A percentile compares a stretch with the other conserved stretches of the same genome.
phyloP scores from a whole-genome alignment of 1,140 invertebrate genomes.

The Diabrotica undecimpunctata region DNA sequence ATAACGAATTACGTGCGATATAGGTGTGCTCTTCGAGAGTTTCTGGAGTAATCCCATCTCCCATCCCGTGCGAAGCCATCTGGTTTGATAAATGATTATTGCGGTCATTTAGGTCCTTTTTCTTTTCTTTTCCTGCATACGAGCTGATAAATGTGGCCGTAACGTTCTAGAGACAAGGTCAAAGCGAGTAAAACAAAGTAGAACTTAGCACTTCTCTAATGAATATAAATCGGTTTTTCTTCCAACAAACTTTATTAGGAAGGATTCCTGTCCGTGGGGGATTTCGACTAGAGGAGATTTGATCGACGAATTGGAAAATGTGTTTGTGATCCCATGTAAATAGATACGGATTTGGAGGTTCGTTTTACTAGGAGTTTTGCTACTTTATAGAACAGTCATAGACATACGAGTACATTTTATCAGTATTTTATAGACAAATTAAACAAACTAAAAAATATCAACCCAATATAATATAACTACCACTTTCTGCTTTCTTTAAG shows the following conservation, averaged over 20 bases:
- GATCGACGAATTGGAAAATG: too few species aligned
- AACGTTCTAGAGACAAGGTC: conserved; percentile 15
- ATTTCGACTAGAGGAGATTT: neutral
- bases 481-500: too few species aligned
- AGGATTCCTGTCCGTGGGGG: conserved; percentile 10
- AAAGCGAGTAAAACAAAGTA: conserved; percentile 18
- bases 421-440: too few species aligned
- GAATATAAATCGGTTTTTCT: conserved; percentile 22
- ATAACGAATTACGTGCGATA: too few species aligned
- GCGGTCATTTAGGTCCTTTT: conserved; percentile 17
- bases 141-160: conserved; percentile 17
- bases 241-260: conserved; percentile 14
- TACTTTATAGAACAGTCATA: too few species aligned
- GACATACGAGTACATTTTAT: too few species aligned
- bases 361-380: too few species aligned
- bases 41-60: conserved; percentile 5
- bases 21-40: conserved; percentile 7
- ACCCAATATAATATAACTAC: too few species aligned
- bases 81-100: conserved; percentile 18
- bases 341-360: too few species aligned
- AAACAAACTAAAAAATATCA: too few species aligned
- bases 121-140: conserved; percentile 15
- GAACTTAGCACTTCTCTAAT: conserved; percentile 20
- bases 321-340: too few species aligned
- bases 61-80: conserved; percentile 5